Evolutionary conservation across 2,797 vertebrate species (phyloP).

Genomic region (Liparis tanakae): DNA sequence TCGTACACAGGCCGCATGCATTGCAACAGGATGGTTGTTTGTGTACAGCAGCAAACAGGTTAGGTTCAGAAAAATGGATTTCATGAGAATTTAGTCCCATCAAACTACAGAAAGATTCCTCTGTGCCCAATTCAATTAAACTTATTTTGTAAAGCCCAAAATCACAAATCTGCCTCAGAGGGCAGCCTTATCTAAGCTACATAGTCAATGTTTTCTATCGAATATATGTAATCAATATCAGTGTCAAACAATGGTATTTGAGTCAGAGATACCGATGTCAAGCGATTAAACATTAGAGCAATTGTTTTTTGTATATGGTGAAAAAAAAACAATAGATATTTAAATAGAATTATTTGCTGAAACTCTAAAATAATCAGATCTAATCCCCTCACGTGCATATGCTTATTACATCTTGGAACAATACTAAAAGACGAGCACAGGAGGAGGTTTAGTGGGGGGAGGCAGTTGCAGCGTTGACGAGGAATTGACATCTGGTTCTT

Average conservation of each 20-base stretch:
- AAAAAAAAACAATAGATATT: not conserved
- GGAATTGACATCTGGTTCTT: too few relatives aligned
- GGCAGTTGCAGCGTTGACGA: not conserved
- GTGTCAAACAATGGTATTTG: not conserved
- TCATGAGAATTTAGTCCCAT: not conserved
- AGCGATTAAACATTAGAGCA: not conserved
- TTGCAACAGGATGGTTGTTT: slow-evolving; percentile 36
- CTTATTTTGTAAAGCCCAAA: too few relatives aligned
- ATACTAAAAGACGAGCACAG: too few relatives aligned
- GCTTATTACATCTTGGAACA: not conserved
- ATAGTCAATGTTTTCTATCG: not conserved
- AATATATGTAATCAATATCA: not conserved
- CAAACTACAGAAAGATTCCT: not conserved
- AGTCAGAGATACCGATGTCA: not conserved
- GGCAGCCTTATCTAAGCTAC: not conserved
- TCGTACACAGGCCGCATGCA: slow-evolving; percentile 3
- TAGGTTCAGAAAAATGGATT: not conserved
- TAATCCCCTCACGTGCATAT: not conserved
- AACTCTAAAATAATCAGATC: not conserved
- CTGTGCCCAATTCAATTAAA: not conserved
- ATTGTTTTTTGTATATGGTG: not conserved
- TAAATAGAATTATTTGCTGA: not conserved
- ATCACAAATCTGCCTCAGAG: too few relatives aligned
- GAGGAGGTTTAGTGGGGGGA: too few relatives aligned
- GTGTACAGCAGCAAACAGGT: slow-evolving; percentile 19